Evolutionary conservation across 2,888 invertebrate genomes (phyloP).

Genomic region (Machimus atricapillus): DNA sequence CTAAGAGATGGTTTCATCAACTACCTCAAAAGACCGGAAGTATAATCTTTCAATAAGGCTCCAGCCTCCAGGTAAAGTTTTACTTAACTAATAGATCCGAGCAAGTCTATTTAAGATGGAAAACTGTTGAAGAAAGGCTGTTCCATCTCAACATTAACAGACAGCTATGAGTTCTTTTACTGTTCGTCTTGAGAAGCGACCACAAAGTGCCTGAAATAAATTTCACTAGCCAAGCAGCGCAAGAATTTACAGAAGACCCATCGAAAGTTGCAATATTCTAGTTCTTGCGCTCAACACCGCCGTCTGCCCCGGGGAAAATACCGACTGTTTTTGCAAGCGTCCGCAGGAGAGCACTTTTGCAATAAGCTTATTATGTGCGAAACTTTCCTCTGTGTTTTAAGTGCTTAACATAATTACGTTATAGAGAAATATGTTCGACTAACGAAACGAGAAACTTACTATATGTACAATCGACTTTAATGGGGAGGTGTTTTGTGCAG

Average conservation of each 20-base stretch:
- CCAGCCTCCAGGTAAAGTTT: background rate
- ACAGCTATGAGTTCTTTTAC: conserved; percentile 2
- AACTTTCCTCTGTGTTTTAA: conserved; percentile 44
- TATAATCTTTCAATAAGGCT: conserved; percentile 6
- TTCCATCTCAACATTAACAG: conserved; percentile 10
- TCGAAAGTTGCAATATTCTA: conserved; percentile 30
- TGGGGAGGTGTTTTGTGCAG: background rate
- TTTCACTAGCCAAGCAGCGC: conserved; percentile 14
- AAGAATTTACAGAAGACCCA: conserved; percentile 29
- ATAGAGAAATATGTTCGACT: conserved; percentile 24
- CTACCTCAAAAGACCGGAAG: background rate
- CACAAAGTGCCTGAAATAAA: conserved; percentile 20
- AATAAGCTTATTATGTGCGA: conserved; percentile 45
- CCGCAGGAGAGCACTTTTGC: conserved; percentile 13
- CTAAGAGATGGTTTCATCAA: background rate
- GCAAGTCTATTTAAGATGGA: background rate
- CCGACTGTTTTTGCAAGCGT: background rate
- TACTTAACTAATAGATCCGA: background rate
- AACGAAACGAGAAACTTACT: conserved; percentile 21
- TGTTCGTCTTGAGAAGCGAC: background rate
- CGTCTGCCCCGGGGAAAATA: background rate
- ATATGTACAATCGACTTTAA: background rate
- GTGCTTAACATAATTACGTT: conserved; percentile 44
- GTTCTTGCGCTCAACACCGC: background rate
- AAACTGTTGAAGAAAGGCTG: background rate